A percentile compares a stretch with the other conserved stretches of the same genome.
These are phyloP conservation scores for Drosophila neocordata DNA, from an alignment of 1,140 invertebrate genomes.

Conservation along the genomic window DNA sequence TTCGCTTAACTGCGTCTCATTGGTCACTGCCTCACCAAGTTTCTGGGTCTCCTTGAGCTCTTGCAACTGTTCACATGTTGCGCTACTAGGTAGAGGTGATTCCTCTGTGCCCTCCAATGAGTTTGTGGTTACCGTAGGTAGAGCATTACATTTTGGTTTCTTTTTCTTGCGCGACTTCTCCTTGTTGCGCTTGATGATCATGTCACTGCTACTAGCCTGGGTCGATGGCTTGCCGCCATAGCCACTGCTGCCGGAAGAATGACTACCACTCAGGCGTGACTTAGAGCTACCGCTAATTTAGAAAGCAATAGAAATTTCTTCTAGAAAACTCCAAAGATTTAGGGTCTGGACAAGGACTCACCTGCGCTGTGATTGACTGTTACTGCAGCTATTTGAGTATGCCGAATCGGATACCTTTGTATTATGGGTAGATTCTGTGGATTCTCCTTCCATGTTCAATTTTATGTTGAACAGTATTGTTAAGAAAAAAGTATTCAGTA, in stretches of 20 bases:
- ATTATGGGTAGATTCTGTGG: slow-evolving; percentile 80
- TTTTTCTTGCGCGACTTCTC: slow-evolving; percentile 84
- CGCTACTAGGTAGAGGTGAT: slow-evolving; percentile 5
- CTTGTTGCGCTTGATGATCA: slow-evolving; percentile 83
- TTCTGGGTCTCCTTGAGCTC: slow-evolving; percentile 27
- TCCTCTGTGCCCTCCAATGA: slow-evolving; percentile 43
- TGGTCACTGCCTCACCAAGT: slow-evolving; percentile 8
- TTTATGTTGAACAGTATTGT: slow-evolving; percentile 6
- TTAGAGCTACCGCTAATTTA: slow-evolving; percentile 88
- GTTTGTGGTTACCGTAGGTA: slow-evolving; percentile 16
- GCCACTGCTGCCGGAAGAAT: slow-evolving; percentile 90
- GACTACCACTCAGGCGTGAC: slow-evolving; percentile 89
- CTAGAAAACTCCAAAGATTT: not conserved
- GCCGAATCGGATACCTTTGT: slow-evolving; percentile 90
- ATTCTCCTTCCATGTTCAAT: slow-evolving; percentile 76
- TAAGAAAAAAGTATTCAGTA: not conserved
- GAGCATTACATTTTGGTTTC: slow-evolving; percentile 69
- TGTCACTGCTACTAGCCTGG: slow-evolving; percentile 83
- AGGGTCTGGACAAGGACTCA: slow-evolving; percentile 65
- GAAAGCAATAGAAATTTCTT: not conserved
- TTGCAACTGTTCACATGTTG: slow-evolving; percentile 17
- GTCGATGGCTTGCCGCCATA: slow-evolving; percentile 87
- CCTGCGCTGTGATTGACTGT: slow-evolving; percentile 90
- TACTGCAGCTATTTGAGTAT: slow-evolving; percentile 90
- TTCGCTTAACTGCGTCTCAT: slow-evolving; percentile 21